phyloP scores from a whole-genome alignment of 2,113 vertebrate species.

The Tapirus terrestris region DNA sequence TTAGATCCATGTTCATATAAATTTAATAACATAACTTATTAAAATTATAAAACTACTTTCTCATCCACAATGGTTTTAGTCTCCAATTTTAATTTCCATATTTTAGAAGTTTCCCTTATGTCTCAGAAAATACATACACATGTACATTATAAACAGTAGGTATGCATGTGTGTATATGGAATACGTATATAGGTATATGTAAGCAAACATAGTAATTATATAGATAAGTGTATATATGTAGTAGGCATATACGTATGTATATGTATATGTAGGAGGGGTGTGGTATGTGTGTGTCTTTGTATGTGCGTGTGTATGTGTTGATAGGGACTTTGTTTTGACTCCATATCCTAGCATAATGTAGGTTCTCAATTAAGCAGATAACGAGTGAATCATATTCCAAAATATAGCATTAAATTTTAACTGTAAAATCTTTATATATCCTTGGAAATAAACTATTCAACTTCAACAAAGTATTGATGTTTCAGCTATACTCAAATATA shows the following conservation, averaged over 20 bases:
- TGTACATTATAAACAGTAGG: neutral
- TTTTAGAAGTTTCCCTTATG: neutral
- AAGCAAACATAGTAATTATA: neutral
- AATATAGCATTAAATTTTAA: neutral
- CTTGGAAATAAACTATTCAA: neutral
- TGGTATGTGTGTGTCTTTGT: neutral
- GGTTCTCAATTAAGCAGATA: neutral
- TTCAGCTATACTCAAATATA: neutral
- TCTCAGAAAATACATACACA: neutral
- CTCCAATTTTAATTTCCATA: neutral
- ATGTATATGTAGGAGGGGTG: neutral
- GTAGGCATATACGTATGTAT: neutral
- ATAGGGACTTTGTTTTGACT: neutral
- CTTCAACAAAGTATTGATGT: neutral
- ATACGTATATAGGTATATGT: neutral
- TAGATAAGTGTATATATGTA: neutral
- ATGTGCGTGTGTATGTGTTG: neutral
- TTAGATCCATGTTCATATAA: neutral
- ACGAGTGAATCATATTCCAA: neutral
- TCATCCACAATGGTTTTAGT: neutral
- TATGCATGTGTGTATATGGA: neutral
- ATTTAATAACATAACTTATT: neutral
- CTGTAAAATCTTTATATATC: neutral
- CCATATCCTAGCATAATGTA: neutral
- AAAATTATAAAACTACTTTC: conserved; percentile 28